Evolutionary conservation across 1,140 invertebrate genomes (phyloP).

Genomic region (Apis florea): DNA sequence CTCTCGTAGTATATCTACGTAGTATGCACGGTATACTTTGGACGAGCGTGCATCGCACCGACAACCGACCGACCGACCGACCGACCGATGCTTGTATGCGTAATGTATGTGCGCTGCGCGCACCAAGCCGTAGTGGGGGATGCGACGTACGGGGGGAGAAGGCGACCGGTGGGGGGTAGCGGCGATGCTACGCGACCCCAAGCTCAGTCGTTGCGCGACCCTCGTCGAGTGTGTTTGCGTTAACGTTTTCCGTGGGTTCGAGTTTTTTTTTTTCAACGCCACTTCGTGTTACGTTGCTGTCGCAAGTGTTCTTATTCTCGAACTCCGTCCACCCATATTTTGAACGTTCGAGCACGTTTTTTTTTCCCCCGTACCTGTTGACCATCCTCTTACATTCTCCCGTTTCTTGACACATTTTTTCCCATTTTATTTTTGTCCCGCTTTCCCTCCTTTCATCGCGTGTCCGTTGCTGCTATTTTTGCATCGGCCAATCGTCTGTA

Average conservation of each 20-base stretch:
- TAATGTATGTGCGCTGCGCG: constrained; percentile 52
- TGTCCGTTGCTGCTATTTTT: constrained; percentile 15
- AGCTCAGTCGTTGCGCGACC: constrained; percentile 79
- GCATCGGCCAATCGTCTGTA: background rate
- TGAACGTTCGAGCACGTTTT: background rate
- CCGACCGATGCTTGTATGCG: too few species aligned
- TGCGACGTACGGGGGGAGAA: constrained; percentile 36
- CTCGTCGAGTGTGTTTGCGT: constrained; percentile 73
- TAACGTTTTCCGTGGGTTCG: constrained; percentile 21
- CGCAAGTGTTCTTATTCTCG: background rate
- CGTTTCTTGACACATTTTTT: background rate
- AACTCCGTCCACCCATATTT: too few species aligned
- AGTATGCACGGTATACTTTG: background rate
- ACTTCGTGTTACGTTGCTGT: background rate
- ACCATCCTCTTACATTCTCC: background rate
- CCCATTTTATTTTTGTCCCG: constrained; percentile 22
- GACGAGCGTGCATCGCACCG: constrained; percentile 19
- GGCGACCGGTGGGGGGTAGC: constrained; percentile 68
- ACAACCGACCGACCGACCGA: too few species aligned
- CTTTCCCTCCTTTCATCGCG: background rate
- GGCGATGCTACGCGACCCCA: constrained; percentile 72
- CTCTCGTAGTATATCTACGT: background rate
- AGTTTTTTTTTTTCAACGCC: constrained; percentile 21
- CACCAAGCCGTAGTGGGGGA: constrained; percentile 21
- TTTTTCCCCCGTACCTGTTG: too few species aligned